Evolutionary conservation across 1,140 invertebrate genomes (phyloP).

Genomic region (Zaprionus kolodkinae): DNA sequence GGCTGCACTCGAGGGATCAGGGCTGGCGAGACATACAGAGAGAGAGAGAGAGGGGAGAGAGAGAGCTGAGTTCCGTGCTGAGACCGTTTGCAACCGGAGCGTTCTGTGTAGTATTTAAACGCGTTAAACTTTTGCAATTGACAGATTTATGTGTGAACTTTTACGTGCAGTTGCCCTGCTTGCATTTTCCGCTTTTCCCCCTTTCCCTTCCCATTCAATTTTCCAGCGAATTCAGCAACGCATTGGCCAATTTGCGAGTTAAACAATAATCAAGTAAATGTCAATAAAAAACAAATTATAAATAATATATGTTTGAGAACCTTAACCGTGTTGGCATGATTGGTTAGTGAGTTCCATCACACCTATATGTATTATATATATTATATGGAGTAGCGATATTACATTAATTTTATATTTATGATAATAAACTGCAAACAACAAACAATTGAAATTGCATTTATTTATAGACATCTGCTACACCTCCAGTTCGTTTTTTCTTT

Average conservation of each 20-base stretch:
- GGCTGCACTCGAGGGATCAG: constrained; percentile 38
- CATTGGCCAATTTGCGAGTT: constrained; percentile 38
- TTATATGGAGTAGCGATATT: background rate
- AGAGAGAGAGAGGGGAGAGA: background rate
- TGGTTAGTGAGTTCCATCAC: constrained; percentile 10
- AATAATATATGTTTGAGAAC: background rate
- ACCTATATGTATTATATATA: background rate
- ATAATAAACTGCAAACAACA: constrained; percentile 37
- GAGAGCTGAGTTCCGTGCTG: background rate
- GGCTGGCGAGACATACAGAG: constrained; percentile 4
- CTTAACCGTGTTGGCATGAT: constrained; percentile 16
- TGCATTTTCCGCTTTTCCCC: too few species aligned
- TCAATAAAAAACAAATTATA: constrained; percentile 46
- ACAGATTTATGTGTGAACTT: constrained; percentile 65
- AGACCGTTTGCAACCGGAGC: constrained; percentile 1
- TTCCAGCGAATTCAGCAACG: background rate
- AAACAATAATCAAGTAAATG: constrained; percentile 23
- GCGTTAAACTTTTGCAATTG: constrained; percentile 74
- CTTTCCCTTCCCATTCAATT: too few species aligned
- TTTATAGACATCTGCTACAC: constrained; percentile 29
- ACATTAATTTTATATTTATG: constrained; percentile 12
- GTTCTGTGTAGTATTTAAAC: constrained; percentile 51
- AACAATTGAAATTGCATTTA: constrained; percentile 38
- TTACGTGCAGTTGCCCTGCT: constrained; percentile 18
- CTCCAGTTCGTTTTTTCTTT: background rate